Conservation (phyloP, 2,797 vertebrate species). For the Gymnoscopelus braueri region DNA sequence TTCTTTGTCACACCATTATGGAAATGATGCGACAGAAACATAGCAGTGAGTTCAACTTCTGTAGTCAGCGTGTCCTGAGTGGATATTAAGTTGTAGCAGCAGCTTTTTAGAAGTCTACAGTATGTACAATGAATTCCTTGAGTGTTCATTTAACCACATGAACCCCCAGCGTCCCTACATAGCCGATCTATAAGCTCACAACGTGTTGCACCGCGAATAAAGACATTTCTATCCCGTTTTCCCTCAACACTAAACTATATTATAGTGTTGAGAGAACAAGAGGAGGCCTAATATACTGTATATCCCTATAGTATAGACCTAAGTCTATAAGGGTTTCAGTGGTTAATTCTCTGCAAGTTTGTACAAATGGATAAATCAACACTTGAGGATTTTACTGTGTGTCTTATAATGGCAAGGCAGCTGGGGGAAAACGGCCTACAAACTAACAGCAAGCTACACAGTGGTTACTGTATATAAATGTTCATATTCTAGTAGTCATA, state of each 20-base stretch:
- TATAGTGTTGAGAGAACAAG: no score
- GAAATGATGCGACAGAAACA: background rate
- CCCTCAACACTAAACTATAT: no score
- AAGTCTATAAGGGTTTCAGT: no score
- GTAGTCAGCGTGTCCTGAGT: slow-evolving; percentile 68
- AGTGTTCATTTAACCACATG: background rate
- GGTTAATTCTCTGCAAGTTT: no score
- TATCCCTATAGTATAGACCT: no score
- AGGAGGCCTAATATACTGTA: no score
- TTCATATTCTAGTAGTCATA: slow-evolving; percentile 10
- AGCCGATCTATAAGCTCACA: no score
- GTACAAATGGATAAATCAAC: no score
- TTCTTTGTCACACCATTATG: background rate
- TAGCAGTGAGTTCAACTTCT: slow-evolving; percentile 21
- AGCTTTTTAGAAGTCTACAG: slow-evolving; percentile 25
- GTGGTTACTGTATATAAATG: slow-evolving; percentile 43
- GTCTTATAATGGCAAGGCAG: slow-evolving; percentile 25
- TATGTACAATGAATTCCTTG: background rate
- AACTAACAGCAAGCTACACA: slow-evolving; percentile 20
- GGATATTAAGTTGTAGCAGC: slow-evolving; percentile 64
- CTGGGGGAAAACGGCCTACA: slow-evolving; percentile 2
- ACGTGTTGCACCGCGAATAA: no score
- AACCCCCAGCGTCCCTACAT: background rate
- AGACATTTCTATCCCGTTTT: no score
- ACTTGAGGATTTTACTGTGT: background rate